These are phyloP conservation scores for Psophia crepitans DNA, from an alignment of 2,113 vertebrate genomes.

Conservation along the genomic window DNA sequence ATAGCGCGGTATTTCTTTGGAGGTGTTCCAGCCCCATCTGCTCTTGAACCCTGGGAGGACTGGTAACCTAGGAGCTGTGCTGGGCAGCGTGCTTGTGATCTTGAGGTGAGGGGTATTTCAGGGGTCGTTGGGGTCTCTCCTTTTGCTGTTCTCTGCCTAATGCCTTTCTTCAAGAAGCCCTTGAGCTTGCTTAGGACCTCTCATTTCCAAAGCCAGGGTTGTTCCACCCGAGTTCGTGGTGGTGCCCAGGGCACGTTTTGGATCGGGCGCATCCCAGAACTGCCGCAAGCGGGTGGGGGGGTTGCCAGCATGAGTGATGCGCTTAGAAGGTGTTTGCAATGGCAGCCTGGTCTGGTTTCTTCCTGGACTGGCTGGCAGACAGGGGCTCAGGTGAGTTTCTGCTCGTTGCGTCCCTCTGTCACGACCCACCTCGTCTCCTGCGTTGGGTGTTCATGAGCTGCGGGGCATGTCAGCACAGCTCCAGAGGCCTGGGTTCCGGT, in stretches of 20 bases:
- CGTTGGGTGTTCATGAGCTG: neutral
- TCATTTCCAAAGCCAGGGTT: neutral
- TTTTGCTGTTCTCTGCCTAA: neutral
- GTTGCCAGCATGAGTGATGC: neutral
- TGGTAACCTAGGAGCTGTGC: neutral
- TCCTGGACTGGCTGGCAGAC: neutral
- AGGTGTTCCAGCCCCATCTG: neutral
- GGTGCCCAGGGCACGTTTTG: neutral
- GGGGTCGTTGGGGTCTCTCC: neutral
- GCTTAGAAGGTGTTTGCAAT: neutral
- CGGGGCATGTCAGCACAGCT: neutral
- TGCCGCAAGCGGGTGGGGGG: neutral
- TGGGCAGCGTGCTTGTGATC: neutral
- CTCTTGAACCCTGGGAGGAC: neutral
- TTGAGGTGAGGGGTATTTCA: neutral
- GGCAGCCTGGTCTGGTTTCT: neutral
- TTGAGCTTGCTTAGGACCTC: neutral
- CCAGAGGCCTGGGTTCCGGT: neutral
- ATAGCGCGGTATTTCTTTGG: neutral
- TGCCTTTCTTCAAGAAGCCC: neutral
- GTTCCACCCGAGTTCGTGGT: neutral
- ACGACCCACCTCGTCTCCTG: accelerated
- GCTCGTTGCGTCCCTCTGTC: neutral
- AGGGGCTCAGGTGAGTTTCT: neutral
- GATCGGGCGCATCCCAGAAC: neutral